Base-by-base conservation (phyloP, 2,113 vertebrate species). In the Perccottus glenii region DNA sequence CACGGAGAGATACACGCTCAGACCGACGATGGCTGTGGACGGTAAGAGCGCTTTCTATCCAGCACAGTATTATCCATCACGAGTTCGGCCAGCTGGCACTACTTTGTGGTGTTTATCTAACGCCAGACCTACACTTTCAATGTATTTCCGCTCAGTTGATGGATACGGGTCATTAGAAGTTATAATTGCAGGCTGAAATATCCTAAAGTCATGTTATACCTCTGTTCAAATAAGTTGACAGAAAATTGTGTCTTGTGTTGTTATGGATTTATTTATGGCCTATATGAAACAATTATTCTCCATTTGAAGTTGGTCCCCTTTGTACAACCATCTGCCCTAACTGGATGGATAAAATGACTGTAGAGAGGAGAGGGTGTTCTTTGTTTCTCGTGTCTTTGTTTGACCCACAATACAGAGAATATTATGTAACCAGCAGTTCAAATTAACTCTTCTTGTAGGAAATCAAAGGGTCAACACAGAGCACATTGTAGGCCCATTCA, bases 11-110 rank as follows among this genome's bases (percentile, higher is more conserved):
- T 88, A 87, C 87, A 82, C 88, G 77, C 84, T 81, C 63, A 89
- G 83, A 92, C 90, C 90, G 77, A 86, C 67, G 14, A 93, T 93
- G 92, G 92, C 92, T 79, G 92, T 93, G 86, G 92, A 93, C 91
- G 92, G 92, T 93, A 92, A 84, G 92, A 64, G 80, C 80, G 62
- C 71, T 10, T 38, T 36, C 38, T 48, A 32, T 52, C 38, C 32
- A 52, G 27, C 27, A 11, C 3, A 33, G 5, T 33, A 6, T 10
- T 11, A 55, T 36, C 5, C 8, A 33, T 55, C 9, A 55, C 35
- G 52, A n/a, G 52, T 55, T 40, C 8, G 38, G 38, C 2, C 33
- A 7, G 32, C 32, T 33, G 48, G 19, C 49, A 45, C 33, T 45
- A 35, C 14, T 14, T 27, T 27, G 19, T 27, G 19, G 19, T 15